phyloP scores from a whole-genome alignment of 2,797 vertebrate species.

The Oreochromis mossambicus region DNA sequence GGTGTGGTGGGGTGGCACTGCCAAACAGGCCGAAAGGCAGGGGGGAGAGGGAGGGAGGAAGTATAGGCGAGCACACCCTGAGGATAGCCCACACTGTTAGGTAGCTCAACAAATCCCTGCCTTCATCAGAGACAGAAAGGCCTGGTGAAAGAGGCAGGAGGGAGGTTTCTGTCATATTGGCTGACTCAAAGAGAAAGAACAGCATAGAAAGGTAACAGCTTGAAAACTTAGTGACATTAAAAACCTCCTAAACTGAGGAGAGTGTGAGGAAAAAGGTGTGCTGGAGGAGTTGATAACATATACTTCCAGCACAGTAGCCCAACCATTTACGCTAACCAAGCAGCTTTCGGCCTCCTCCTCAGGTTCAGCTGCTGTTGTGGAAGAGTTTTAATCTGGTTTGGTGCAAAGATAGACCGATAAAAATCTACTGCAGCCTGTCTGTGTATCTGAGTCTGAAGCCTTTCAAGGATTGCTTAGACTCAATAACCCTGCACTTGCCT shows the following conservation, averaged over 20 bases:
- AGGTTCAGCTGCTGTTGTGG: slow-evolving; percentile 10
- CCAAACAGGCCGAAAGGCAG: slow-evolving; percentile 53
- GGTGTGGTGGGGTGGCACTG: slow-evolving; percentile 40
- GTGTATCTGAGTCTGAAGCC: slow-evolving; percentile 70
- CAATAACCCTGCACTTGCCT: slow-evolving; percentile 69
- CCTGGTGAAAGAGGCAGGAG: background rate
- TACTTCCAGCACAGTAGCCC: slow-evolving; percentile 6
- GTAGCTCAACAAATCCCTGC: slow-evolving; percentile 46
- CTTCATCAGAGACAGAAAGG: slow-evolving; percentile 32
- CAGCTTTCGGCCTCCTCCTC: background rate
- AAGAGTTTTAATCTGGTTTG: slow-evolving; percentile 9
- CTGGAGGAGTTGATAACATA: slow-evolving; percentile 11
- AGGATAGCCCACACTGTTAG: slow-evolving; percentile 35
- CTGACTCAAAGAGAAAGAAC: background rate
- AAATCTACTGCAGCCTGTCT: slow-evolving; percentile 28
- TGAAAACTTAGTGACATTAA: background rate
- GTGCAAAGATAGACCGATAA: slow-evolving; percentile 19
- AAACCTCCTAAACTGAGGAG: background rate
- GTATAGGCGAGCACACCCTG: slow-evolving; percentile 12
- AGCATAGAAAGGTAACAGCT: background rate
- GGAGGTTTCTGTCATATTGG: slow-evolving; percentile 20
- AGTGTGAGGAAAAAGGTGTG: background rate
- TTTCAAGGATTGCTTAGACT: slow-evolving; percentile 74
- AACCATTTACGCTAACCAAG: slow-evolving; percentile 4
- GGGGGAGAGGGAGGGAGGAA: background rate